These are phyloP conservation scores for Meteorus cinctellus DNA, from an alignment of 2,888 invertebrate species.

Conservation along the genomic window DNA sequence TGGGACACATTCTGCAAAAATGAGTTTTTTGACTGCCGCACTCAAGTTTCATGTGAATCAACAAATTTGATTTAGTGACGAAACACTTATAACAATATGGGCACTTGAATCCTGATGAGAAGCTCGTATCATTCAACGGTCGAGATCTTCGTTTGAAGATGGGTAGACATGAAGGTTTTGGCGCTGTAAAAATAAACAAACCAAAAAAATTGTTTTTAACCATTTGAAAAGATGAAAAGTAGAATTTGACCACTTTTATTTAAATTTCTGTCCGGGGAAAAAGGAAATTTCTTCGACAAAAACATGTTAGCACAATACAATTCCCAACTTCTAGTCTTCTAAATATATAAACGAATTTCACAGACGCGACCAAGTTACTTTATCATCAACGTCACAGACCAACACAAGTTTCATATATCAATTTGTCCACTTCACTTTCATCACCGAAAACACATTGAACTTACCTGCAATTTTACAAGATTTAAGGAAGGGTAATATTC, in stretches of 20 bases:
- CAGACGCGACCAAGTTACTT: background rate
- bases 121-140: constrained; percentile 48
- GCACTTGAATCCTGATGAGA: constrained; percentile 55
- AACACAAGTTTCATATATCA: background rate
- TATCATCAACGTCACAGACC: background rate
- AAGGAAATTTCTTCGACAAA: background rate
- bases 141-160: constrained; percentile 46
- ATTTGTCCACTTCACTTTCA: constrained; percentile 4
- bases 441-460: background rate
- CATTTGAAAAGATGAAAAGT: background rate
- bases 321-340: no score
- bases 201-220: constrained; percentile 1
- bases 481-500: constrained; percentile 33
- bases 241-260: no score
- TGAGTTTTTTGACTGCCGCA: constrained; percentile 68
- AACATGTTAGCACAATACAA: background rate
- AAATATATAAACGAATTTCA: no score
- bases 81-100: constrained; percentile 70
- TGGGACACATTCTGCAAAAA: constrained; percentile 60
- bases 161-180: constrained; percentile 4
- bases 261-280: no score
- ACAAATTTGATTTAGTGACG: constrained; percentile 67
- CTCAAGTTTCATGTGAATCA: constrained; percentile 72
- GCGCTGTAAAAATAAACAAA: constrained; percentile 21
- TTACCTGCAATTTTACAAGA: constrained; percentile 3